Percentiles rank a stretch among this genome's conserved stretches.
These are phyloP conservation scores for Parasteatoda lunata DNA, from an alignment of 2,888 invertebrate species.

Conservation along the genomic window DNA sequence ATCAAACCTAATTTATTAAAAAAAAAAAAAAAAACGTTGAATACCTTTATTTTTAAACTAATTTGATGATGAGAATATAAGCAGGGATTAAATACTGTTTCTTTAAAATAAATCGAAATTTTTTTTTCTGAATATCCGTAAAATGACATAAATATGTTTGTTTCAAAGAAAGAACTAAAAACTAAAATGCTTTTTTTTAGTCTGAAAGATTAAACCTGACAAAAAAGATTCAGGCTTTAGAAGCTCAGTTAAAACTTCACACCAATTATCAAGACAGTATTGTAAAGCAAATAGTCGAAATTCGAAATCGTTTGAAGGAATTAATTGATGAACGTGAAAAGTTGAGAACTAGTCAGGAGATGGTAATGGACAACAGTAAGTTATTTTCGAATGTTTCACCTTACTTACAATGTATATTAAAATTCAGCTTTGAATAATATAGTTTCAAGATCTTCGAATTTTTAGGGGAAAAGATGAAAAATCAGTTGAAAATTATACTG, in stretches of 20 bases:
- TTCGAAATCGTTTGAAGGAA: slow-evolving; percentile 13
- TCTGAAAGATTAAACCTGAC: slow-evolving; percentile 29
- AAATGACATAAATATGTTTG: not conserved
- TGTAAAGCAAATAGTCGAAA: slow-evolving; percentile 26
- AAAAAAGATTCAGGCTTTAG: slow-evolving; percentile 43
- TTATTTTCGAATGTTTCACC: not conserved
- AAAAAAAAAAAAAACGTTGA: too few relatives aligned
- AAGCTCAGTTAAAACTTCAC: slow-evolving; percentile 48
- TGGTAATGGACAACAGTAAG: slow-evolving; percentile 26
- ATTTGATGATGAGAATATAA: too few relatives aligned
- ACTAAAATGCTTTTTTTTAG: slow-evolving; percentile 10
- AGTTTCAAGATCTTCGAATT: too few relatives aligned
- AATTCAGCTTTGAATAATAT: too few relatives aligned
- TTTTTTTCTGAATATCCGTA: not conserved
- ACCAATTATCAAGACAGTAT: slow-evolving; percentile 49
- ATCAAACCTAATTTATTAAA: too few relatives aligned
- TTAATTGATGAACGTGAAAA: slow-evolving; percentile 18
- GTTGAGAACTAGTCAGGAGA: slow-evolving; percentile 10
- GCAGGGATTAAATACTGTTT: too few relatives aligned
- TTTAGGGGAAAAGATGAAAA: too few relatives aligned
- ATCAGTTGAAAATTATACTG: too few relatives aligned
- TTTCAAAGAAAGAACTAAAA: not conserved
- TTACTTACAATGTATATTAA: too few relatives aligned
- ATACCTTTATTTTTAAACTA: too few relatives aligned
- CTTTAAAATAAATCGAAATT: not conserved